Base-by-base conservation (phyloP, 2,797 vertebrate species). In the Halcyon leucocephala region DNA sequence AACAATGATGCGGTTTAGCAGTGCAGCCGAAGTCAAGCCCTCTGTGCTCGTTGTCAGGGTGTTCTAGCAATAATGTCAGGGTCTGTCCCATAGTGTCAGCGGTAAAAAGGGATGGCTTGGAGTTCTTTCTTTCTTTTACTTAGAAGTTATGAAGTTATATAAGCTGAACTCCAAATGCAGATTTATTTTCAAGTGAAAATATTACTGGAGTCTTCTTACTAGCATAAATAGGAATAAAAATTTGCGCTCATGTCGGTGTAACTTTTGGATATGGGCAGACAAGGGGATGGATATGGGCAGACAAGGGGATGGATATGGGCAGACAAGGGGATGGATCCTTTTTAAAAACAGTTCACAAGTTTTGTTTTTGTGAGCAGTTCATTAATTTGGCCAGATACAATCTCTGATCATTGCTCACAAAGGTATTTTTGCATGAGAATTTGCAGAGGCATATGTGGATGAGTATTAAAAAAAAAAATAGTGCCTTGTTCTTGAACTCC, bases 11-110 rank as follows among this genome's bases (percentile, higher is more conserved):
- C 7, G 19, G 65, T 35, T 52, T 10, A 15, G 62, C 58, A 25
- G 58, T 7, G 33, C 66, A 0, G 21, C 61, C 48, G 46, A 51
- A 79, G 10, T 42, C 28, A 26, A 22, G 37, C 41, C 14, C 2
- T 10, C 52, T 20, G 2, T 11, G 22, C n/a, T 73, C 22, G 0
- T 31, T 10, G 5, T 25, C 35, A 4, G 65, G 14, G 24, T 18
- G 62, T 33, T 31, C 7, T 2, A 44, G 60, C 39, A 19, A 29
- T 21, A 15, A 2, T 12, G 62, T 24, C 52, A 26, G 48, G 1
- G 26, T 44, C 44, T 49, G 44, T 20, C 28, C 41, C 6, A 21
- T 26, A 22, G 4, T 14, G 31, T 31, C 46, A n/a, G 6, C 24
- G 13, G 37, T 17, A 16, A 10, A 48, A 67, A 17, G 7, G 17